Evolutionary conservation across 2,888 invertebrate genomes (phyloP), one percentile per base, ranked within the genome.

Genomic region (Tenthredo amoena): DNA sequence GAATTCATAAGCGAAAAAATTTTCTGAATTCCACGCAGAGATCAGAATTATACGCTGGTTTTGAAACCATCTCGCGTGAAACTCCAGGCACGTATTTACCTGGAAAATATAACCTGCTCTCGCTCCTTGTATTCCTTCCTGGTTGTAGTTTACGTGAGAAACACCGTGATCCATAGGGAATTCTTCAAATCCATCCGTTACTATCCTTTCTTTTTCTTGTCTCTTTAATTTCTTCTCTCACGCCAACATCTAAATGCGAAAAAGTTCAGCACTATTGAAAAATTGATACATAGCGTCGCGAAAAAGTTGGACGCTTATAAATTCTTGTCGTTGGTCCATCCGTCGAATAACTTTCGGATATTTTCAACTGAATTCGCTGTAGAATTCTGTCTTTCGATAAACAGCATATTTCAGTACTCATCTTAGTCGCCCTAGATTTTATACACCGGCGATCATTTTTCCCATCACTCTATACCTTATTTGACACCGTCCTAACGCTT

Each of bases 1-100:
- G 21, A 62, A 21, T 81, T 62, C 62, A n/a, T 1, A 9, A 15
- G n/a, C 50, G 50, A 62, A 79, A 26, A 58, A 62, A 26, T 40
- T 40, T 81, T 81, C 21, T 26, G 40, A 62, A 62, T 81, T 62
- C 58, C 81, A 81, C 26, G 4, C 55, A 55, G 79, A 55, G 34
- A 18, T 79, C 55, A 37, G 34, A 79, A 79, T 79, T 79, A 79
- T 79, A 79, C 58, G 40, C n/a, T 81, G 21, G 40, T 62, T 81
- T 62, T 15, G 62, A 62, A 81, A 62, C 62, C 81, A 58, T 40
- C 21, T 62, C 37, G 62, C 21, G 81, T 81, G 18, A 10, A 37
- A 12, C 58, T 81, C 37, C 3, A 40, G 26, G 37, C 79, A 79
- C 79, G 79, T 79, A 79, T 81, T 81, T 31, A 40, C 21, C 10